phyloP scores from a whole-genome alignment of 1,140 invertebrate genomes.

The Scaptomyza graminum region DNA sequence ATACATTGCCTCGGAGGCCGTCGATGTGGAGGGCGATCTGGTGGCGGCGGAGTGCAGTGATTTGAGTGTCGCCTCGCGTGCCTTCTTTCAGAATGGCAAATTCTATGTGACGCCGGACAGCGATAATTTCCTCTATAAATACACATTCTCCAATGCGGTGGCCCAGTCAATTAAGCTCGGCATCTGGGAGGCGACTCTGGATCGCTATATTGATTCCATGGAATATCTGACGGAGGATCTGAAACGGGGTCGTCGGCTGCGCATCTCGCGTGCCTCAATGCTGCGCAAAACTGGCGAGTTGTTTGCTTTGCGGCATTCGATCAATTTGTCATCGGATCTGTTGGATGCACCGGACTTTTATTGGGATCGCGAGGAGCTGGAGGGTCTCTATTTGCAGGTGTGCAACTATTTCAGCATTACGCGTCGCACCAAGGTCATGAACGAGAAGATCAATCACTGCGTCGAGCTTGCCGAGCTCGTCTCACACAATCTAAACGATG shows the following conservation, averaged over 20 bases:
- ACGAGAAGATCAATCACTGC: conserved; percentile 97
- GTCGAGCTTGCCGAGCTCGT: conserved; percentile 94
- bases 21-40: conserved; percentile 76
- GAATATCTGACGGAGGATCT: conserved; percentile 92
- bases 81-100: conserved; percentile 83
- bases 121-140: conserved; percentile 78
- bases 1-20: conserved; percentile 84
- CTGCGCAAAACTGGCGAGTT: conserved; percentile 96
- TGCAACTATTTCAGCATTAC: conserved; percentile 93
- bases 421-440: conserved; percentile 94
- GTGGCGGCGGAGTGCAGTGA: conserved; percentile 61
- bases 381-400: conserved; percentile 91
- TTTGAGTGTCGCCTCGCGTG: conserved; percentile 54
- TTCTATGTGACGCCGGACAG: conserved; percentile 78
- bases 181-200: conserved; percentile 94
- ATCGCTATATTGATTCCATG: conserved; percentile 92
- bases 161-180: conserved; percentile 95
- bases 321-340: conserved; percentile 96
- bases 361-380: conserved; percentile 96
- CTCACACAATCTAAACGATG: conserved; percentile 93
- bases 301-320: conserved; percentile 93
- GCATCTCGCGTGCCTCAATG: conserved; percentile 89
- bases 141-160: conserved; percentile 92
- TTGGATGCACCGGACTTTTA: conserved; percentile 98
- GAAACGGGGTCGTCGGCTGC: conserved; percentile 88